These are phyloP conservation scores for Frankliniella intonsa DNA, from an alignment of 2,888 invertebrate genomes.

Conservation along the genomic window DNA sequence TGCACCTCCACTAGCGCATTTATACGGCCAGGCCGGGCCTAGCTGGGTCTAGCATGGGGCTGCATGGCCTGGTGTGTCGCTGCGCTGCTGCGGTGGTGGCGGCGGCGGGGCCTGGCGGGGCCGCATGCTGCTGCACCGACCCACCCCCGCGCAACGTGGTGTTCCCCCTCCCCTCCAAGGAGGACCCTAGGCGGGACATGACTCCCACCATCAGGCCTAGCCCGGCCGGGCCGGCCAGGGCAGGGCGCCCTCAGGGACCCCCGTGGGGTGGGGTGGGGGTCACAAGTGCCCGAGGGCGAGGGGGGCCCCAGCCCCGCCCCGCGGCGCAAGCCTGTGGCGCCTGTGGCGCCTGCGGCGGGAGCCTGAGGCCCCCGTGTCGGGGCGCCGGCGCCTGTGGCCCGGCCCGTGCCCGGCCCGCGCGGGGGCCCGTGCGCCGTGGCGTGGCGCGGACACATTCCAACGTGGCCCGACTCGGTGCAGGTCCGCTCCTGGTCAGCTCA, in stretches of 20 bases:
- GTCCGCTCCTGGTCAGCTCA: background rate
- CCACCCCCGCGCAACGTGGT: background rate
- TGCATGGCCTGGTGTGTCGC: background rate
- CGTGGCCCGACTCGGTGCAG: background rate
- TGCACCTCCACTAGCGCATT: background rate
- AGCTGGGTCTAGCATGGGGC: background rate
- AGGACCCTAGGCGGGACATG: no score
- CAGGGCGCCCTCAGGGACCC: no score
- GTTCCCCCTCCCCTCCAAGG: background rate
- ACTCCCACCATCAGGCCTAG: no score
- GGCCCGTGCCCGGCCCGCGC: background rate
- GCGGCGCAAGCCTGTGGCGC: background rate
- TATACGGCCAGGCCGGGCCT: background rate
- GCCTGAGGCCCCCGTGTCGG: background rate
- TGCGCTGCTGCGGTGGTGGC: background rate
- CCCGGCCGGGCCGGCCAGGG: no score
- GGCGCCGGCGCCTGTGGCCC: background rate
- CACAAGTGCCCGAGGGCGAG: no score
- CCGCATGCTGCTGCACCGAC: background rate
- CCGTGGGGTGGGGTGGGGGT: no score
- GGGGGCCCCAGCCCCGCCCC: no score
- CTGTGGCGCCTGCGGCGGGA: background rate
- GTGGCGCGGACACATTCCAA: background rate
- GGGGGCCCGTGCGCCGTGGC: background rate
- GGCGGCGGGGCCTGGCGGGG: background rate